A percentile compares a stretch with the other conserved stretches of the same genome.
phyloP scores from a whole-genome alignment of 2,797 vertebrate genomes.

The Clarias platycephalus region DNA sequence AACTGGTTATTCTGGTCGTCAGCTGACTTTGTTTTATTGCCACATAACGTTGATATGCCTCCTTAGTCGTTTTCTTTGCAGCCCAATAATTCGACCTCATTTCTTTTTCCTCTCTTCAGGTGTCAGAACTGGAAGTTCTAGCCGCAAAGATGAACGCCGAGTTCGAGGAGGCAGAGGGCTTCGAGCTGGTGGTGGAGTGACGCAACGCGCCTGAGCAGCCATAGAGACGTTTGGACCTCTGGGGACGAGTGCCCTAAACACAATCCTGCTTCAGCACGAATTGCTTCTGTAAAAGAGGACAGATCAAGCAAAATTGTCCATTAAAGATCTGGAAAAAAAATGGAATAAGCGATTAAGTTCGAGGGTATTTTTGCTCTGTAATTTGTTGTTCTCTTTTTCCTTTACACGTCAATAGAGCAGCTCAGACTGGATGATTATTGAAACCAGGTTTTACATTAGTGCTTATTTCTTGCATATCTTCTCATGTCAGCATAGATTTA shows the following conservation, averaged over 20 bases:
- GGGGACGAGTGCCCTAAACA: not conserved
- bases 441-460: not conserved
- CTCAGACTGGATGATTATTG: not conserved
- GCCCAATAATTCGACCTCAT: no score
- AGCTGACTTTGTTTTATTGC: no score
- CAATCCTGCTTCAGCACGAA: not conserved
- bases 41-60: no score
- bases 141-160: slow-evolving; percentile 77
- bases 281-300: not conserved
- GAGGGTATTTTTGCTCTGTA: not conserved
- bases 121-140: slow-evolving; percentile 73
- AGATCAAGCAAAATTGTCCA: not conserved
- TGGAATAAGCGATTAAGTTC: not conserved
- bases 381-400: not conserved
- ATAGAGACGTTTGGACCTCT: slow-evolving; percentile 1
- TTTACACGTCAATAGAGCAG: not conserved
- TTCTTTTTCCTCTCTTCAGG: slow-evolving; percentile 54
- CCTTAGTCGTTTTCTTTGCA: no score
- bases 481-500: not conserved
- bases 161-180: slow-evolving; percentile 77
- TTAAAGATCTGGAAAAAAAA: not conserved
- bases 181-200: slow-evolving; percentile 78
- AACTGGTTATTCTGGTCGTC: no score
- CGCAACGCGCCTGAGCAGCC: slow-evolving; percentile 33
- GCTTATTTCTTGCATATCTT: not conserved